Conservation (phyloP, 2,113 vertebrate genomes). For the Coptodon rendalli region DNA sequence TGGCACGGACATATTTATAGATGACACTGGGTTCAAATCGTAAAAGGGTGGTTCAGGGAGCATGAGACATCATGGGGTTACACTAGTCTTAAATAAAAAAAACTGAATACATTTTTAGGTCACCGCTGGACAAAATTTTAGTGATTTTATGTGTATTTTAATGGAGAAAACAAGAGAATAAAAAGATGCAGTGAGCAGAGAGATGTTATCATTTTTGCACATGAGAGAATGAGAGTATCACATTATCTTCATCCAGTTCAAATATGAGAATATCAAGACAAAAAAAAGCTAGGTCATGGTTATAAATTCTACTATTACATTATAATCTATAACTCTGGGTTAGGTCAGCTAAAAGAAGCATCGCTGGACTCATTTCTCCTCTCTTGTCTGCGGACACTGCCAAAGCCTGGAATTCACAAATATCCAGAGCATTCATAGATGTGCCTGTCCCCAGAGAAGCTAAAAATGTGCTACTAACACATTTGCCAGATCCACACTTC, state of each 20-base stretch:
- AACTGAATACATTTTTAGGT: not conserved
- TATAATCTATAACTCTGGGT: slow-evolving; percentile 42
- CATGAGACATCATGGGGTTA: not conserved
- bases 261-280: not conserved
- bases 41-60: not conserved
- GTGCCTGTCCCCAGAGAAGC: slow-evolving; percentile 36
- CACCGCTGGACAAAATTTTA: not conserved
- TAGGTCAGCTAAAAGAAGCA: slow-evolving; percentile 68
- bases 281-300: slow-evolving; percentile 40
- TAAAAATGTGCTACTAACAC: slow-evolving; percentile 56
- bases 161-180: not conserved
- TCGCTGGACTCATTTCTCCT: slow-evolving; percentile 52
- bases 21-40: fast-evolving
- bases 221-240: not conserved
- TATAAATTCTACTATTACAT: slow-evolving; percentile 26
- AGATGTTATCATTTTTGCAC: not conserved
- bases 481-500: slow-evolving; percentile 51
- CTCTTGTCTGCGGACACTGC: slow-evolving; percentile 39
- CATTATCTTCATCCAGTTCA: not conserved
- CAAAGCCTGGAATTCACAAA: slow-evolving; percentile 52
- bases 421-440: slow-evolving; percentile 52
- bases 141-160: not conserved
- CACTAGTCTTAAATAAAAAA: not conserved
- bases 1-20: not conserved
- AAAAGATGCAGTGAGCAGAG: not conserved